Percentiles rank a stretch among this genome's conserved stretches.
Evolutionary conservation across 2,888 invertebrate species (phyloP).

Genomic region (Cosmorhoe ocellata): DNA sequence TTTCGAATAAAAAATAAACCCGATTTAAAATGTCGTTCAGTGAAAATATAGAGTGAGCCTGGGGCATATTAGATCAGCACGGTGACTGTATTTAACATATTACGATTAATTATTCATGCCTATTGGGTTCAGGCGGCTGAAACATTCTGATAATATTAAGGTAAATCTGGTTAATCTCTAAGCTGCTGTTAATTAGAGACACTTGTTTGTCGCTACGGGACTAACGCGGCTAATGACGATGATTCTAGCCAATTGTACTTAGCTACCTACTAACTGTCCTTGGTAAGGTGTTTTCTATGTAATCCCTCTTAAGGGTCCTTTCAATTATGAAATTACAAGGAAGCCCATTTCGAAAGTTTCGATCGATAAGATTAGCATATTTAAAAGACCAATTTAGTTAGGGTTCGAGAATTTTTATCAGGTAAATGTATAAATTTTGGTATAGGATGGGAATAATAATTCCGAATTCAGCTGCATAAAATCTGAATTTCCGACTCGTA

Average conservation of each 20-base stretch:
- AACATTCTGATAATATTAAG: slow-evolving; percentile 49
- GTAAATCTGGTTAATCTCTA: slow-evolving; percentile 39
- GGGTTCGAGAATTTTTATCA: no score
- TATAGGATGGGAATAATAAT: background rate
- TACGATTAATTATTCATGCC: slow-evolving; percentile 53
- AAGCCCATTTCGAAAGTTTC: slow-evolving; percentile 30
- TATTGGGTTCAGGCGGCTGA: slow-evolving; percentile 44
- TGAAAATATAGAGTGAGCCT: slow-evolving; percentile 24
- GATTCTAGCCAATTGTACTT: slow-evolving; percentile 30
- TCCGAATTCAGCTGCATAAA: slow-evolving; percentile 6
- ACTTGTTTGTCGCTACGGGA: slow-evolving; percentile 32
- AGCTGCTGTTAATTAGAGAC: slow-evolving; percentile 43
- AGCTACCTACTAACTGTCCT: slow-evolving; percentile 21
- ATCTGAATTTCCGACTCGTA: slow-evolving; percentile 39
- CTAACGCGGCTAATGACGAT: slow-evolving; percentile 37
- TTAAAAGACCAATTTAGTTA: background rate
- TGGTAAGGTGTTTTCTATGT: background rate
- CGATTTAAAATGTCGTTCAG: slow-evolving; percentile 17
- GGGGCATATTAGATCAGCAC: slow-evolving; percentile 32
- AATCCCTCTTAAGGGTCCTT: slow-evolving; percentile 11
- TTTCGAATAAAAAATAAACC: slow-evolving; percentile 14
- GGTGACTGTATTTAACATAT: slow-evolving; percentile 43
- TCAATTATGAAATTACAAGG: slow-evolving; percentile 40
- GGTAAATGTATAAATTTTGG: background rate
- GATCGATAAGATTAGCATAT: slow-evolving; percentile 13